Evolutionary conservation across 37 sponge, comb jelly and placozoan genomes (phyloP).

Genomic region (Aphrocallistes beatrix): DNA sequence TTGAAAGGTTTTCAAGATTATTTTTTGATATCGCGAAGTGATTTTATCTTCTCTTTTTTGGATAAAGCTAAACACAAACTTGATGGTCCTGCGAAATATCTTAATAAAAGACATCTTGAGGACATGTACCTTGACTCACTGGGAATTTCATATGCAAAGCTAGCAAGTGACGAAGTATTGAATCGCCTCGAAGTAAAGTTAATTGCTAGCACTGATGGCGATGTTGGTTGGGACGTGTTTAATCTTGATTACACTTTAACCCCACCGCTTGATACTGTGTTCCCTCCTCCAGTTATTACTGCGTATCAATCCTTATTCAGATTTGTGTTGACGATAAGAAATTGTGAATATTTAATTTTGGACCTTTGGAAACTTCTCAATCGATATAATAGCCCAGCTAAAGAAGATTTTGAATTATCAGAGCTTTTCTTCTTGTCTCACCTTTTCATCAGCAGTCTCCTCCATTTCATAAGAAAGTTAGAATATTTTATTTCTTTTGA

Average conservation of each 20-base stretch:
- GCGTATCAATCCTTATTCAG: background rate
- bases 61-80: background rate
- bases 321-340: background rate
- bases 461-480: background rate
- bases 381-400: background rate
- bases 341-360: background rate
- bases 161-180: background rate
- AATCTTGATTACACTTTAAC: background rate
- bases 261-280: background rate
- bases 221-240: background rate
- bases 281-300: background rate
- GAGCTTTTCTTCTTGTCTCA: background rate
- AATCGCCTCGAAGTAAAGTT: background rate
- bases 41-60: background rate
- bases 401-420: background rate
- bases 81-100: background rate
- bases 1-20: background rate
- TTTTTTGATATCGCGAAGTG: background rate
- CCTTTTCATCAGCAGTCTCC: background rate
- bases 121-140: background rate
- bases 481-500: background rate
- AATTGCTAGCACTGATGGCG: background rate
- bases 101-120: background rate
- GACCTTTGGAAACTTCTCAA: background rate
- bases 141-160: background rate